phyloP scores from a whole-genome alignment of 30 jellyfish, hydroid and myxozoan genomes.

The Chrysaora quinquecirrha region DNA sequence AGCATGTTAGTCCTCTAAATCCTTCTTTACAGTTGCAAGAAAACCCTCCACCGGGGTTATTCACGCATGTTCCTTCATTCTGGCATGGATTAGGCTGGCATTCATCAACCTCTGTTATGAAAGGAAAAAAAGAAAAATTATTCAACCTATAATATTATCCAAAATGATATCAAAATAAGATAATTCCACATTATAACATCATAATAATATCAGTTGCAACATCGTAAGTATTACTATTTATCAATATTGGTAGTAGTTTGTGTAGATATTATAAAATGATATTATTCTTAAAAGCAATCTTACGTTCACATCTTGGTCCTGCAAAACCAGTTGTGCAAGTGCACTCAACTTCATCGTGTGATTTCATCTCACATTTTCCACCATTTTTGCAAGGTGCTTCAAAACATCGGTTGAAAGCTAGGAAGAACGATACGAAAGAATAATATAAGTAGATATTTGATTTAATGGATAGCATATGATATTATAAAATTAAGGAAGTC shows the following conservation, averaged over 20 bases:
- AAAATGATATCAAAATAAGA: background rate
- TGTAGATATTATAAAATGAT: too few species aligned
- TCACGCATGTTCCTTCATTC: constrained; percentile 76
- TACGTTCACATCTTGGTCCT: constrained; percentile 91
- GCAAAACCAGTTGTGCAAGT: constrained; percentile 87
- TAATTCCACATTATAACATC: too few species aligned
- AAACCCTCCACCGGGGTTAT: constrained; percentile 79
- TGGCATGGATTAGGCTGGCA: constrained; percentile 98
- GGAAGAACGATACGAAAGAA: too few species aligned
- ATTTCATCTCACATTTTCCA: constrained; percentile 82
- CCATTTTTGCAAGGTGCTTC: constrained; percentile 90
- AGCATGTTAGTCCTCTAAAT: constrained; percentile 84
- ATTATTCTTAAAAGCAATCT: too few species aligned
- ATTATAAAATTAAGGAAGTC: too few species aligned
- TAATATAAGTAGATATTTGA: too few species aligned
- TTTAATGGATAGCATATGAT: too few species aligned
- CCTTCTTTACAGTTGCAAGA: constrained; percentile 91
- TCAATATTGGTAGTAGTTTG: too few species aligned
- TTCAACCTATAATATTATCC: background rate
- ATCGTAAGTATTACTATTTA: too few species aligned
- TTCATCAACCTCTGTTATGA: constrained; percentile 86
- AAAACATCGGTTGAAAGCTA: constrained; percentile 81
- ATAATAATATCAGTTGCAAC: too few species aligned
- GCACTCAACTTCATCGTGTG: constrained; percentile 72
- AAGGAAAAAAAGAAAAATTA: background rate